These are phyloP conservation scores for Myotis planiceps DNA, from an alignment of 2,797 vertebrate genomes.

Conservation along the genomic window DNA sequence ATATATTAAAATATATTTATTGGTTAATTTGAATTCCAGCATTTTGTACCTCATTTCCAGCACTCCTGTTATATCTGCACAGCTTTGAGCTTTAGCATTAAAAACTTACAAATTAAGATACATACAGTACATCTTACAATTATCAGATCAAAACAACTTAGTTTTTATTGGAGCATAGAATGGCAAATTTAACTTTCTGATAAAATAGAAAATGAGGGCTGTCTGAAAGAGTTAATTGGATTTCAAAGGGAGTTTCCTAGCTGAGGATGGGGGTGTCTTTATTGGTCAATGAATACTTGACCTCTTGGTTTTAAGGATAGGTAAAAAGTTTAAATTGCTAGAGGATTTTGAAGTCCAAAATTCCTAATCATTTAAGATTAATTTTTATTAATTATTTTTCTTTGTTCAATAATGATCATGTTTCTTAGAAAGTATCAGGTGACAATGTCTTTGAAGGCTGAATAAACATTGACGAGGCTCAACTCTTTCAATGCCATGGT, in stretches of 20 bases:
- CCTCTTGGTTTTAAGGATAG: constrained; percentile 84
- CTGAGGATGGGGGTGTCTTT: constrained; percentile 72
- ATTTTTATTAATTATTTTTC: constrained; percentile 86
- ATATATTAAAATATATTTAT: constrained; percentile 95
- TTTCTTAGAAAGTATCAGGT: constrained; percentile 83
- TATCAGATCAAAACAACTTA: constrained; percentile 91
- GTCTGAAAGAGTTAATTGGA: constrained; percentile 89
- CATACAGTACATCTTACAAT: constrained; percentile 88
- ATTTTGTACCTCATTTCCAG: constrained; percentile 90
- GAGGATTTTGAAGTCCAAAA: constrained; percentile 83
- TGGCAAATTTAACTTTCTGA: constrained; percentile 87
- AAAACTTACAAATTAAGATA: constrained; percentile 91
- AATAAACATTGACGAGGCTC: constrained; percentile 74
- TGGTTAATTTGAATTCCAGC: constrained; percentile 92
- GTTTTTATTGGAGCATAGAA: constrained; percentile 88
- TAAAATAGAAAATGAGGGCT: constrained; percentile 86
- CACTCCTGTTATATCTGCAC: constrained; percentile 90
- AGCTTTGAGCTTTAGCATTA: constrained; percentile 87
- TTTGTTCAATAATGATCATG: constrained; percentile 79
- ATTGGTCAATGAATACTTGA: constrained; percentile 87
- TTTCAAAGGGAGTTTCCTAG: constrained; percentile 86
- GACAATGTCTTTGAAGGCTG: constrained; percentile 80
- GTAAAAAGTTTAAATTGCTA: constrained; percentile 84
- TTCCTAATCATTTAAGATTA: constrained; percentile 84
- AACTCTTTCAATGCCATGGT: constrained; percentile 59